phyloP scores from a whole-genome alignment of 2,888 invertebrate genomes.

The Sarcophaga subvicina region DNA sequence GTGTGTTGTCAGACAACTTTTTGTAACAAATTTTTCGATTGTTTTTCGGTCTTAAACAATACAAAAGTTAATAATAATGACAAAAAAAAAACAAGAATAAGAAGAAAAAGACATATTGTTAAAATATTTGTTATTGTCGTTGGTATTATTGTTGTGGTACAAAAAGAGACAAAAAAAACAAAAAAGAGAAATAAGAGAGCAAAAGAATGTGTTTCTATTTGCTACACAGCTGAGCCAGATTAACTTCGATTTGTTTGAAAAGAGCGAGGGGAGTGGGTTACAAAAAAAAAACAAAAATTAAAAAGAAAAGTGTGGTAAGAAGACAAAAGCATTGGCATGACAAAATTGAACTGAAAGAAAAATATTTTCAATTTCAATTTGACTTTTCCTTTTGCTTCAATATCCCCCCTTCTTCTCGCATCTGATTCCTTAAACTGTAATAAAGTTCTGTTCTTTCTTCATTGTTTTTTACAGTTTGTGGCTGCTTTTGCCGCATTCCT shows the following conservation, averaged over 20 bases:
- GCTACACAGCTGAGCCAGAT: constrained; percentile 65
- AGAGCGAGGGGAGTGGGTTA: neutral
- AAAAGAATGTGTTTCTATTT: neutral
- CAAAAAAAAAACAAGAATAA: neutral
- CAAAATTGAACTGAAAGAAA: constrained; percentile 14
- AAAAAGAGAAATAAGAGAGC: too few species aligned
- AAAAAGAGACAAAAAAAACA: neutral
- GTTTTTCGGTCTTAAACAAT: neutral
- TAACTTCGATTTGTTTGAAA: constrained; percentile 63
- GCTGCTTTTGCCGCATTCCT: neutral
- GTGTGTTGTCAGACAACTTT: neutral
- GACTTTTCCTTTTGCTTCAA: neutral
- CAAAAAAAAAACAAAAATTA: constrained; percentile 12
- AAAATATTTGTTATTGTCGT: constrained; percentile 6
- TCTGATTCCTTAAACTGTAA: neutral
- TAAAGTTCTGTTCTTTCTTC: neutral
- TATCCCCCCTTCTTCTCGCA: neutral
- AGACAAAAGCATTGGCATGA: neutral
- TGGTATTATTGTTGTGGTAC: constrained; percentile 14
- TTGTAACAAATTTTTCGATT: neutral
- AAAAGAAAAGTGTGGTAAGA: neutral
- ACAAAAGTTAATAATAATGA: constrained; percentile 36
- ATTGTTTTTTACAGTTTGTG: neutral
- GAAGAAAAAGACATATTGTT: constrained; percentile 1
- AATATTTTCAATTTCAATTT: constrained; percentile 36